Base-by-base conservation (phyloP, 92 coral and sea anemone species). In the Porites evermanni region DNA sequence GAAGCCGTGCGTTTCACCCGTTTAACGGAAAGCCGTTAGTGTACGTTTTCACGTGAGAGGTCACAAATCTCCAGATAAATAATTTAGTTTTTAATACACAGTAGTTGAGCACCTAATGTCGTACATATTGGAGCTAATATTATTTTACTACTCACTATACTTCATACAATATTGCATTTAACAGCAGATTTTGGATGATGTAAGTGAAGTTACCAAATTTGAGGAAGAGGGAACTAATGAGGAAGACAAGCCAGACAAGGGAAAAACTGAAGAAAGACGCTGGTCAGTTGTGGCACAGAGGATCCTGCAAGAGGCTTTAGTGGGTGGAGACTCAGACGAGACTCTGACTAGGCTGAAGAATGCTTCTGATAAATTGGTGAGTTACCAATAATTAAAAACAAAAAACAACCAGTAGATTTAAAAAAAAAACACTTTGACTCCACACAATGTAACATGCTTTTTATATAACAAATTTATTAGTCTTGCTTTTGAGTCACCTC, bases 361-460 rank as follows among this genome's bases (percentile, higher is more conserved):
- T 70, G 95, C 94, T 20, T 92, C 98, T 8, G 96, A 95, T 67
- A 64, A 86, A 12, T 67, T 97, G 91, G 99, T 97, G 77, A 70
- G 93, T 63, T 24, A 63, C 61, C 3, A 14, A 0, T 1, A 56
- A 14, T 11, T 56, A 14, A 38, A 38, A 38, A 38, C 2, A 38
- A 38, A 38, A 38, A 32, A 32, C 38, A 32, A 3, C 38, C 4
- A 6, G 6, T 38, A 4, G 5, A 38, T 3, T 38, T 29, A 29
- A 24, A 38, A 38, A 38, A 38, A 38, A 38, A 38, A 4, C 7
- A 38, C 3, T 38, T 38, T 38, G 47, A 38, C 4, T 2, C 38
- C 38, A 32, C 38, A 32, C 26, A 29, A 29, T 29, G 32, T 29
- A 29, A 29, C 32, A 29, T 29, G 32, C 32, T 29, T 29, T 29